Conservation (phyloP, 2,888 invertebrate species). For the Dynastes hyllus region DNA sequence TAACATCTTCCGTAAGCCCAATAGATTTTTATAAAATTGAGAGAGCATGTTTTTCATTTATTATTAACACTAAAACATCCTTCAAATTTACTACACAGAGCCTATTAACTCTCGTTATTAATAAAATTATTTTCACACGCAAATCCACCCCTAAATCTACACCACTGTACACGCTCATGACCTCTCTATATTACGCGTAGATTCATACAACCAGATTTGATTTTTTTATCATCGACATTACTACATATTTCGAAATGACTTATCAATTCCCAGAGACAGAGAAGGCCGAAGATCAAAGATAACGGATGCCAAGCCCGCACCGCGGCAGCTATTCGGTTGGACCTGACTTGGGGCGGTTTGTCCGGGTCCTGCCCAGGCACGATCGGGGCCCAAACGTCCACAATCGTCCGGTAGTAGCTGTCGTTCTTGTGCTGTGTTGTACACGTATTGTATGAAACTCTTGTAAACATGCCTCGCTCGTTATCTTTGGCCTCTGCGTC, state of each 20-base stretch:
- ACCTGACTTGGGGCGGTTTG: conserved; percentile 1
- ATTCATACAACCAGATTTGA: conserved; percentile 29
- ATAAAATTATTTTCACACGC: not conserved
- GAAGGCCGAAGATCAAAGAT: not conserved
- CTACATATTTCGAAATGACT: conserved; percentile 42
- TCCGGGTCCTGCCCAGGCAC: conserved; percentile 7
- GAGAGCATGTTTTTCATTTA: no score
- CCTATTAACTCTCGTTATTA: not conserved
- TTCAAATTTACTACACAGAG: no score
- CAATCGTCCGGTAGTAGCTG: conserved; percentile 35
- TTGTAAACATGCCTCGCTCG: conserved; percentile 44
- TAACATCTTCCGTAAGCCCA: no score
- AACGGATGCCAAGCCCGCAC: not conserved
- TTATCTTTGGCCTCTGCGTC: conserved; percentile 25
- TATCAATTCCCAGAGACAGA: conserved; percentile 34
- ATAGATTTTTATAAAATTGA: no score
- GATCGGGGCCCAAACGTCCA: not conserved
- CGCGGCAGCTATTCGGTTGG: not conserved
- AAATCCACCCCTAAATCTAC: not conserved
- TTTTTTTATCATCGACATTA: conserved; percentile 32
- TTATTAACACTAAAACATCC: no score
- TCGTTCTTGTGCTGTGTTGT: conserved; percentile 1
- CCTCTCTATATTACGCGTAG: conserved; percentile 16
- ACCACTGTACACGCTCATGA: not conserved
- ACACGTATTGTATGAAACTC: conserved; percentile 43